Conservation (phyloP, 2,888 invertebrate genomes). For the Lymantria dispar region DNA sequence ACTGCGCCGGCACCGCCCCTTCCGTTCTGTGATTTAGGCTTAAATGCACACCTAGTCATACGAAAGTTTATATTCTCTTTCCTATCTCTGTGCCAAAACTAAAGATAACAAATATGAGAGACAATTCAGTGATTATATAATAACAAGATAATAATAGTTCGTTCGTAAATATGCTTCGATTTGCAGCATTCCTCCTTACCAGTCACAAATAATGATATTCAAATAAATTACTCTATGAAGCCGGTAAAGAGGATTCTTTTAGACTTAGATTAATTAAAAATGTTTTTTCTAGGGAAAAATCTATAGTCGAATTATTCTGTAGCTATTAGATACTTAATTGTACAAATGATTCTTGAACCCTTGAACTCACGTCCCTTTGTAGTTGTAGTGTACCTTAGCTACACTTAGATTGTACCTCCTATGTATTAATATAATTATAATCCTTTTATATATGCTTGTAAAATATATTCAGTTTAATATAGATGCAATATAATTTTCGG, state of each 20-base stretch:
- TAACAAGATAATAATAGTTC: slow-evolving; percentile 22
- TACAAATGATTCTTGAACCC: slow-evolving; percentile 71
- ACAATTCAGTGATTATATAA: slow-evolving; percentile 44
- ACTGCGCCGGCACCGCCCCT: slow-evolving; percentile 67
- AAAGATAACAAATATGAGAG: slow-evolving; percentile 42
- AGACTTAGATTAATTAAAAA: slow-evolving; percentile 47
- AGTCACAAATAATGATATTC: neutral
- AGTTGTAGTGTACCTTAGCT: slow-evolving; percentile 54
- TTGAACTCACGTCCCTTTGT: slow-evolving; percentile 78
- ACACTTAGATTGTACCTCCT: slow-evolving; percentile 38
- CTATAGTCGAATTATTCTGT: slow-evolving; percentile 52
- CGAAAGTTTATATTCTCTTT: slow-evolving; percentile 48
- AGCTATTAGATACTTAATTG: slow-evolving; percentile 59
- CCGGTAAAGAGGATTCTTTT: slow-evolving; percentile 29
- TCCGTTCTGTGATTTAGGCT: slow-evolving; percentile 79
- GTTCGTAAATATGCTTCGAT: slow-evolving; percentile 26
- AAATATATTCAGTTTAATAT: slow-evolving; percentile 8
- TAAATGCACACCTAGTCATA: slow-evolving; percentile 60
- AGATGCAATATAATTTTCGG: slow-evolving; percentile 10
- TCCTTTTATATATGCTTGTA: slow-evolving; percentile 25
- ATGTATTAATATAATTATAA: slow-evolving; percentile 26
- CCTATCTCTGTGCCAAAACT: slow-evolving; percentile 74
- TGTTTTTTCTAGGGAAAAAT: slow-evolving; percentile 53
- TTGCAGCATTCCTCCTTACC: slow-evolving; percentile 15
- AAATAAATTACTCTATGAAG: slow-evolving; percentile 11